Evolutionary conservation across 2,113 vertebrate genomes (phyloP).

Genomic region (Sinocyclocheilus maitianheensis): DNA sequence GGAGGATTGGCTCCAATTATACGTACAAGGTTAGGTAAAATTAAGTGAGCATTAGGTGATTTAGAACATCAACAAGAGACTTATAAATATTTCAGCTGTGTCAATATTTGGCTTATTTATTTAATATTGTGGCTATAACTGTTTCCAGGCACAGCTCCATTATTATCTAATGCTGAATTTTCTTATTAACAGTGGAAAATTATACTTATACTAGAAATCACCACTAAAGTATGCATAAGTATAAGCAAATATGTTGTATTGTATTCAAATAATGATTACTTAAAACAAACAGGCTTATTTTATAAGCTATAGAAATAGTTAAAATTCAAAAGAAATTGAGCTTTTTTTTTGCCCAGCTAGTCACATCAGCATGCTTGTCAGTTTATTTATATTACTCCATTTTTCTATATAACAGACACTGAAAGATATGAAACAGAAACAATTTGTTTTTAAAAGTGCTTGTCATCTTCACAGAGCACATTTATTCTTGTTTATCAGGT

Average conservation of each 20-base stretch:
- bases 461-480: constrained; percentile 56
- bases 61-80: constrained; percentile 12
- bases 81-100: constrained; percentile 29
- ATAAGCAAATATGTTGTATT: neutral
- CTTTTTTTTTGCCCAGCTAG: neutral
- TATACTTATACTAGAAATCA: neutral
- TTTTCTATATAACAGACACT: constrained; percentile 36
- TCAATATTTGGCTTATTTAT: constrained; percentile 1
- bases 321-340: neutral
- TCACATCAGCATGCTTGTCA: neutral
- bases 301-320: neutral
- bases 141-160: neutral
- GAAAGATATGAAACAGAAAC: constrained; percentile 29
- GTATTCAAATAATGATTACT: neutral
- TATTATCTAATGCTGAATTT: neutral
- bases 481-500: constrained; percentile 55
- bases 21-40: neutral
- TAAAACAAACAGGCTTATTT: neutral
- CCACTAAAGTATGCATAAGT: neutral
- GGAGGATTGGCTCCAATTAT: no score
- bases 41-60: constrained; percentile 20
- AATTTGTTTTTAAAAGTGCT: constrained; percentile 50
- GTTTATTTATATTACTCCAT: constrained; percentile 5
- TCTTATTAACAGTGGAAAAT: neutral
- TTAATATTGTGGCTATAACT: neutral